Base-by-base conservation (phyloP, 2,888 invertebrate species). In the Amphipoea oculea region DNA sequence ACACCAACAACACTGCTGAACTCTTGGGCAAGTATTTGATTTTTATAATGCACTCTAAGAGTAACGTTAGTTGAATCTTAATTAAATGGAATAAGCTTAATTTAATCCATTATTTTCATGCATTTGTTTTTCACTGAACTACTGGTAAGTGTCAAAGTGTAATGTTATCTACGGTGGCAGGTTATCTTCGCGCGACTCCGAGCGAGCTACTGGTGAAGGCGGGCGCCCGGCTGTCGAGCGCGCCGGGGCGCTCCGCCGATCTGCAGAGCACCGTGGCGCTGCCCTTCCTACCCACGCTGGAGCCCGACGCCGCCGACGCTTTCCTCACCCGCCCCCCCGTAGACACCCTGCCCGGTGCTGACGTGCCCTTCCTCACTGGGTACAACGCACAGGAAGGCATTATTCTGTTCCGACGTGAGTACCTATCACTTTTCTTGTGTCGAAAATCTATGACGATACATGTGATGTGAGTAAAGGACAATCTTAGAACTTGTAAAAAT, bases 341-440 rank as follows among this genome's bases (percentile, higher is more conserved):
- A 23, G 94, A 95, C 0, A 90, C 96, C 54, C 92, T 97, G 65
- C 95, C 96, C 0, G 97, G 97, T 36, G 95, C 96, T 42, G 97
- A 97, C 76, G 97, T 98, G 23, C 98, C 98, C 0, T 97, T 98
- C 88, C 96, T 98, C 84, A 97, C 97, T 0, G 98, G 98, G 0
- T 97, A 97, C 89, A 98, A 98, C 81, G 97, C 97, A 1, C 97
- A 98, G 85, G 98, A 98, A 88, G 98, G 98, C n/a, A 97, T 97
- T 90, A 96, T 97, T 57, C 95, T 97, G n/a, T 97, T 97, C 75
- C 93, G 97, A 95, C 95, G 97, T 97, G 90, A 96, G 96, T 94
- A 29, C 29, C n/a, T 29, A 42, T 14, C 2, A n/a, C 20, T 60
- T 3, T n/a, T 29, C 23, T 76, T 51, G 12, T 17, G 29, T 54